Conservation (phyloP, 35 echinoderm and acorn worm species). For the Hemicentrotus pulcherrimus region DNA sequence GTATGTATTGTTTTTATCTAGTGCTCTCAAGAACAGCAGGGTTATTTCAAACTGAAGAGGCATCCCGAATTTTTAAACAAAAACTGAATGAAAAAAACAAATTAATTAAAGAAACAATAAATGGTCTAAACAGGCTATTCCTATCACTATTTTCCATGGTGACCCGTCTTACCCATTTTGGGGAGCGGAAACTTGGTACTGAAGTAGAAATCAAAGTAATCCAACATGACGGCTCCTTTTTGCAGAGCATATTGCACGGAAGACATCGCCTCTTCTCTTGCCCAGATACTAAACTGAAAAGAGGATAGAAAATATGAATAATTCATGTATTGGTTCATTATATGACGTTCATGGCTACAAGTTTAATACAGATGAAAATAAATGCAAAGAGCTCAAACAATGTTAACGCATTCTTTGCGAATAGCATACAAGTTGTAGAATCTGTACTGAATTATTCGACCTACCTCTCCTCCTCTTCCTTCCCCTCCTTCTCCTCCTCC, state of each 20-base stretch:
- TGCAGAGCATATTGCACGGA: slow-evolving; percentile 76
- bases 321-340: background rate
- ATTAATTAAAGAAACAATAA: no score
- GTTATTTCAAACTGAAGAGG: no score
- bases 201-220: slow-evolving; percentile 80
- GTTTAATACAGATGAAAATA: no score
- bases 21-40: no score
- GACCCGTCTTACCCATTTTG: slow-evolving; percentile 82
- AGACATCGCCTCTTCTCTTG: slow-evolving; percentile 68
- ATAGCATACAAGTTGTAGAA: background rate
- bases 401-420: background rate
- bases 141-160: no score
- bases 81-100: no score
- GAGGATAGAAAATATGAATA: background rate
- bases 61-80: no score
- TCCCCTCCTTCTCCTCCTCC: no score
- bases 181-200: slow-evolving; percentile 74
- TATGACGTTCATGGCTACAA: background rate
- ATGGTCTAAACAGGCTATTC: no score
- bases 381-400: no score
- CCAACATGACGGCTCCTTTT: slow-evolving; percentile 74
- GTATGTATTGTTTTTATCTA: no score
- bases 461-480: background rate
- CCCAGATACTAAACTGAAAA: slow-evolving; percentile 85
- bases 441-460: background rate